Evolutionary conservation across 2,888 invertebrate species (phyloP).

Genomic region (Thecocarcelia acutangulata): DNA sequence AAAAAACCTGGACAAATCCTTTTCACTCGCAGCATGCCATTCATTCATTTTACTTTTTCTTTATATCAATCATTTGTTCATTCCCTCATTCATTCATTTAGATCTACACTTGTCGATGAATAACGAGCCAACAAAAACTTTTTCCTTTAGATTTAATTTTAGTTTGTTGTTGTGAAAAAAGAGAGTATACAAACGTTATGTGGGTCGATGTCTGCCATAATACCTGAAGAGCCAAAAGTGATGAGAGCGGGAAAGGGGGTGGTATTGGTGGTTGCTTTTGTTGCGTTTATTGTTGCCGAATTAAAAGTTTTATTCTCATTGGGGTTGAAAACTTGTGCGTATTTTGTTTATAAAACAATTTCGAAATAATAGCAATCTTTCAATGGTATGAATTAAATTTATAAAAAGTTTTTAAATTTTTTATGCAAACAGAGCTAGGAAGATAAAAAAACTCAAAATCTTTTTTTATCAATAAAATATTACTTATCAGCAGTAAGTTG

Average conservation of each 20-base stretch:
- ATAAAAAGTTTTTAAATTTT: constrained; percentile 33
- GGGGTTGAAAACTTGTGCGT: constrained; percentile 23
- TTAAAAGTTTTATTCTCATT: background rate
- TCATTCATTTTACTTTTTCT: constrained; percentile 26
- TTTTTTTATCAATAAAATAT: too few relatives aligned
- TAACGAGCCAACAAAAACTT: constrained; percentile 55
- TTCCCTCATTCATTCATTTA: constrained; percentile 40
- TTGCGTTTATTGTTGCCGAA: constrained; percentile 2
- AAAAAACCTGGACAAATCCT: constrained; percentile 19
- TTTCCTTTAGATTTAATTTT: constrained; percentile 49
- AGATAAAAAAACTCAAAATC: too few relatives aligned
- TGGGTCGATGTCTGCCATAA: constrained; percentile 22
- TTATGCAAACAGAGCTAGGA: background rate
- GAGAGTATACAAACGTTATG: background rate
- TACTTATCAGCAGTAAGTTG: too few relatives aligned
- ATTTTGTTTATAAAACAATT: constrained; percentile 36
- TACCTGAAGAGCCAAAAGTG: background rate
- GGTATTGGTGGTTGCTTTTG: background rate
- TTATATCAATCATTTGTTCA: constrained; percentile 10
- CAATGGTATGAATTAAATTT: constrained; percentile 5
- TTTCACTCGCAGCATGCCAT: background rate
- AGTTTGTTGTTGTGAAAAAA: constrained; percentile 23
- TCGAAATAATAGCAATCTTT: constrained; percentile 14
- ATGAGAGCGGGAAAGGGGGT: too few relatives aligned
- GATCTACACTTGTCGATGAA: constrained; percentile 46